Conservation (phyloP, 2,113 vertebrate genomes). For the Rattus rattus region DNA sequence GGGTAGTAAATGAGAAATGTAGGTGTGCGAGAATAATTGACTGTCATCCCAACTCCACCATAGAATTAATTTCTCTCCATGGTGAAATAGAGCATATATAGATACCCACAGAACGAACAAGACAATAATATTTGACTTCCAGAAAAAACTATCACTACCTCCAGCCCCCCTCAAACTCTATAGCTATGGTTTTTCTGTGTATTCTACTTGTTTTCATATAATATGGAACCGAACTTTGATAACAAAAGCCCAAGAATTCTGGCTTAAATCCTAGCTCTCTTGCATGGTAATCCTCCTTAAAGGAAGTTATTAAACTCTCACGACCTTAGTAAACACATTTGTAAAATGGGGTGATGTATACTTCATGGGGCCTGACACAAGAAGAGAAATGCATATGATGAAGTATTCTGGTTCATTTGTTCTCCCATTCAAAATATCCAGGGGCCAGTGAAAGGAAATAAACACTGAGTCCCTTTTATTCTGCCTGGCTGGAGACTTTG, state of each 20-base stretch:
- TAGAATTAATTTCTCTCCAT: background rate
- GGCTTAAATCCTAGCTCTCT: background rate
- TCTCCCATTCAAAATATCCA: constrained; percentile 42
- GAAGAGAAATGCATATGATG: background rate
- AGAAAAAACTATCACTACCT: background rate
- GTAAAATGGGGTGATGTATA: background rate
- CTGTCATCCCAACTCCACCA: background rate
- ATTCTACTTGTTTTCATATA: background rate
- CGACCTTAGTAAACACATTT: background rate
- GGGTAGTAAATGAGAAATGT: background rate
- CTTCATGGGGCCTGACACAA: background rate
- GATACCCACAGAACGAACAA: background rate
- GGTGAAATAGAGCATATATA: background rate
- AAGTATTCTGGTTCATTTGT: constrained; percentile 5
- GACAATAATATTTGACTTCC: background rate
- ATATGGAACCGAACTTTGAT: background rate
- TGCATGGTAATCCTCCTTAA: background rate
- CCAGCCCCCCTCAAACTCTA: background rate
- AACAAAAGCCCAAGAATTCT: background rate
- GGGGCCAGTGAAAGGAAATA: background rate
- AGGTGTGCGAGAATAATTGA: background rate
- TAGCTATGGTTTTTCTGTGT: background rate
- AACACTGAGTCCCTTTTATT: constrained; percentile 59
- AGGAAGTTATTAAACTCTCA: background rate
- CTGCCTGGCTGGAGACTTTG: constrained; percentile 59